A percentile compares a stretch with the other conserved stretches of the same genome.
These are phyloP conservation scores for Psephotus haematonotus DNA, from an alignment of 2,113 vertebrate genomes.

Conservation along the genomic window DNA sequence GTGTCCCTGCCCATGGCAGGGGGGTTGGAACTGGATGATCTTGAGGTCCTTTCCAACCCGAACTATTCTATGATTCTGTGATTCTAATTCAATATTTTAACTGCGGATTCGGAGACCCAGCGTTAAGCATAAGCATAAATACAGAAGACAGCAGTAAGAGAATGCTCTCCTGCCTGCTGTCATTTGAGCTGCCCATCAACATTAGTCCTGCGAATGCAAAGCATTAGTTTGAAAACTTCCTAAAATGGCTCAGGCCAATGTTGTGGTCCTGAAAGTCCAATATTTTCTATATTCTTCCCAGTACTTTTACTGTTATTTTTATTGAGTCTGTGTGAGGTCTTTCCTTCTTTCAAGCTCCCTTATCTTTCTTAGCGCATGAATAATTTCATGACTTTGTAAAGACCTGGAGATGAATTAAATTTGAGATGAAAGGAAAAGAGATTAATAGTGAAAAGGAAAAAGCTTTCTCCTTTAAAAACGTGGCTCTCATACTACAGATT, in stretches of 20 bases:
- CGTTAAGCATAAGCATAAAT: neutral
- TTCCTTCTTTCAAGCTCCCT: neutral
- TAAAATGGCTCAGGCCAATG: neutral
- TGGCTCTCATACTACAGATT: neutral
- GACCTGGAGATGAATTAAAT: slow-evolving; percentile 43
- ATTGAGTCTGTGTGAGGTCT: neutral
- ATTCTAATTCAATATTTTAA: neutral
- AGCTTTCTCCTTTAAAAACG: neutral
- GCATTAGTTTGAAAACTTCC: neutral
- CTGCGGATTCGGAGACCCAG: neutral
- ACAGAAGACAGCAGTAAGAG: neutral
- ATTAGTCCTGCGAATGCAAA: neutral
- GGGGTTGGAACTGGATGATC: no score
- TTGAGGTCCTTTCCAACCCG: no score
- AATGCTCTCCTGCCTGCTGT: neutral
- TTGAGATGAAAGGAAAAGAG: slow-evolving; percentile 43
- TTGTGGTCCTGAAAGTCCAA: neutral
- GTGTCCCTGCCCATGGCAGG: no score
- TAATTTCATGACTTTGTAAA: slow-evolving; percentile 46
- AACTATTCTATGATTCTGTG: no score
- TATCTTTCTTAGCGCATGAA: neutral
- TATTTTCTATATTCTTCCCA: neutral
- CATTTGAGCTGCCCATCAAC: neutral
- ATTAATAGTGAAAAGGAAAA: slow-evolving; percentile 33
- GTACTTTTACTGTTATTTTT: neutral